Evolutionary conservation across 2,113 vertebrate genomes (phyloP), one percentile per base, ranked within the genome.

Genomic region (Struthio camelus): DNA sequence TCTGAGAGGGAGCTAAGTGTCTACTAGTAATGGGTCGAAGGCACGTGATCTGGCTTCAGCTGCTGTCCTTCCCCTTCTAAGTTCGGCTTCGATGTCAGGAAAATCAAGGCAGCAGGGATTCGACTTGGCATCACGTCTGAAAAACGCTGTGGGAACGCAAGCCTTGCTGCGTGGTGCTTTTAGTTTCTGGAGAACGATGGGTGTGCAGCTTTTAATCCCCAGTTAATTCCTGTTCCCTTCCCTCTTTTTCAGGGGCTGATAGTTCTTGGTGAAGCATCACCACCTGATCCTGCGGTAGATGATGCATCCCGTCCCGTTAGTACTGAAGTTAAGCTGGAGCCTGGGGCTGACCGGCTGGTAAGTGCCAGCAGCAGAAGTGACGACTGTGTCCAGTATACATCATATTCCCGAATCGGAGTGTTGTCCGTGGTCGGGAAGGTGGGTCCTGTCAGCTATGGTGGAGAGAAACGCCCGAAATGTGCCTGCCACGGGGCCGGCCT

Each of bases 171-270:
- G 23, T 48, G 14, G 23, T 20, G 1, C 12, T 1, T 7, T 23
- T 38, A 27, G n/a, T 30, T 62, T 66, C 64, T 75, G 70, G 85
- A 72, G 9, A 16, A 19, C 1, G 1, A 4, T 27, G 38, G 44
- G 27, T 46, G 53, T 3, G 32, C 30, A 23, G 51, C 38, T 61
- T 25, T 38, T 53, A 87, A 84, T 48, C 48, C 28, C 10, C 40
- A 2, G n/a, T 65, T 64, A 64, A 80, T 81, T 40, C 71, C 90
- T 64, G 44, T 92, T 97, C 75, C 91, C 72, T 97, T 81, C 82
- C 79, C 67, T 96, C 79, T 95, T 53, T 97, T 69, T 2, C 94
- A 99, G 99, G 99, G 99, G 54, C 98, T 98, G 70, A 98, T 99
- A 91, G 98, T 99, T 96, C 97, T 99, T 71, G 99, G 98, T 53